Evolutionary conservation across 1,140 invertebrate genomes (phyloP).

Genomic region (Idris sp.): DNA sequence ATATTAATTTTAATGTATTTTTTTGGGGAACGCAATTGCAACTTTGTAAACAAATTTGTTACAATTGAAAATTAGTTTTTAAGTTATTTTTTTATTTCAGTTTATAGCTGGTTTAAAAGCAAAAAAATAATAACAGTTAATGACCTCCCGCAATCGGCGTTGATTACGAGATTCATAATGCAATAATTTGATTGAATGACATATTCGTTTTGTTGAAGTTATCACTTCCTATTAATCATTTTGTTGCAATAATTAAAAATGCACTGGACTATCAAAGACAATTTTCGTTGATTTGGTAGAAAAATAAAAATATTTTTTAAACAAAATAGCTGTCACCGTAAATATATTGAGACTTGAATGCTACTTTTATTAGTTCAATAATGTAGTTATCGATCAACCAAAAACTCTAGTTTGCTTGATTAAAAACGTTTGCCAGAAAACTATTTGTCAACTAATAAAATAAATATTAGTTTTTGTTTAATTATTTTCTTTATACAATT

Average conservation of each 20-base stretch:
- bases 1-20: no score
- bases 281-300: background rate
- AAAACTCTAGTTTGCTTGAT: slow-evolving; percentile 6
- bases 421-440: background rate
- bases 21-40: no score
- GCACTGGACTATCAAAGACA: background rate
- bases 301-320: background rate
- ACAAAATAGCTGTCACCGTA: background rate
- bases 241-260: slow-evolving; percentile 1
- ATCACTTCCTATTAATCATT: slow-evolving; percentile 17
- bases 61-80: no score
- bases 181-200: slow-evolving; percentile 8
- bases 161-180: slow-evolving; percentile 11
- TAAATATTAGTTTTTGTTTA: slow-evolving; percentile 14
- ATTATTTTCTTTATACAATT: background rate
- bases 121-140: slow-evolving; percentile 4
- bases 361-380: slow-evolving; percentile 9
- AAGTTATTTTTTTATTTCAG: background rate
- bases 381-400: slow-evolving; percentile 10
- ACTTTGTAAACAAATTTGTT: no score
- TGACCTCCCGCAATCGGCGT: slow-evolving; percentile 2
- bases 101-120: background rate
- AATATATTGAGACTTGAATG: background rate
- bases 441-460: slow-evolving; percentile 12
- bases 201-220: slow-evolving; percentile 15